Conservation (phyloP, 2,888 invertebrate genomes). For the Notocelia uddmanniana region DNA sequence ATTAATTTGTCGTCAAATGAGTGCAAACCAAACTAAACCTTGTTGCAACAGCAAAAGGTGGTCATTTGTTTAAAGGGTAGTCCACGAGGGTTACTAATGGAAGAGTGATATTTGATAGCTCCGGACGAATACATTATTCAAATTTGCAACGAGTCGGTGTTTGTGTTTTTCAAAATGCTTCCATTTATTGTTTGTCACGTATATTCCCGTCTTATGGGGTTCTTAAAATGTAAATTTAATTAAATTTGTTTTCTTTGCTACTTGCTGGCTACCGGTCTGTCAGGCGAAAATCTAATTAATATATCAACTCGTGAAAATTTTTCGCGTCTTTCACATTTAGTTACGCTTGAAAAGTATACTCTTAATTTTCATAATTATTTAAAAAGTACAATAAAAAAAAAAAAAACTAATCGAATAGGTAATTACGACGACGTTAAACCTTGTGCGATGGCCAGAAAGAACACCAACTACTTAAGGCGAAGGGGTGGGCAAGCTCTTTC, state of each 20-base stretch:
- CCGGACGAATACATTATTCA: slow-evolving; percentile 74
- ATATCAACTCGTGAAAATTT: not conserved
- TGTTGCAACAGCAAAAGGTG: slow-evolving; percentile 28
- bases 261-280: slow-evolving; percentile 9
- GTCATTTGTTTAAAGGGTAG: slow-evolving; percentile 46
- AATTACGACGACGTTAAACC: too few species aligned
- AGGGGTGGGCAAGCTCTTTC: too few species aligned
- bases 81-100: slow-evolving; percentile 70
- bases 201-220: slow-evolving; percentile 24
- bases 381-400: too few species aligned
- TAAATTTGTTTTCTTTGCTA: slow-evolving; percentile 20
- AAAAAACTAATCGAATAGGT: too few species aligned
- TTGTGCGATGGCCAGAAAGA: too few species aligned
- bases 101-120: slow-evolving; percentile 77
- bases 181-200: slow-evolving; percentile 38
- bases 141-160: slow-evolving; percentile 63
- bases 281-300: not conserved
- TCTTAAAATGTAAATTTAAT: slow-evolving; percentile 21
- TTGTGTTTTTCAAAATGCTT: slow-evolving; percentile 37
- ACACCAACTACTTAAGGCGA: too few species aligned
- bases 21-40: slow-evolving; percentile 49
- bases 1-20: slow-evolving; percentile 51
- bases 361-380: too few species aligned
- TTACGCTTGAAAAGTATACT: too few species aligned
- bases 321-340: too few species aligned